Evolutionary conservation across 2,797 vertebrate genomes (phyloP).

Genomic region (Meda fulgida): DNA sequence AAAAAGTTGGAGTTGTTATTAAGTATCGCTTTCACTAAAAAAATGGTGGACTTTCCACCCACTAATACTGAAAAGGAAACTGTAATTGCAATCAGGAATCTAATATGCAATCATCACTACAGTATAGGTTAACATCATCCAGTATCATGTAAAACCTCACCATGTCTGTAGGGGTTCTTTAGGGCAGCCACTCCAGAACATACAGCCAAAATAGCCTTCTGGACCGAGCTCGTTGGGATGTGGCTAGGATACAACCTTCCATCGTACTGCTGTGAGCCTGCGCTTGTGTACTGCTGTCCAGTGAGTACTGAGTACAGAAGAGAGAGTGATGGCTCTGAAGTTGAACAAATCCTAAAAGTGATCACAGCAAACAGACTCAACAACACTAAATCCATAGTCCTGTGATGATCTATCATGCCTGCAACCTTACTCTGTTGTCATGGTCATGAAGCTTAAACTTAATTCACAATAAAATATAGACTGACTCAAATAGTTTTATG

Average conservation of each 20-base stretch:
- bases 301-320: slow-evolving; percentile 48
- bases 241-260: slow-evolving; percentile 85
- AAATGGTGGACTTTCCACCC: slow-evolving; percentile 1
- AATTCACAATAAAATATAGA: too few relatives aligned
- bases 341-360: not conserved
- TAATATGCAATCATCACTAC: not conserved
- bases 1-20: not conserved
- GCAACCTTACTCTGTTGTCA: not conserved
- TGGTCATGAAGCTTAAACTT: not conserved
- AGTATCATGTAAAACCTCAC: slow-evolving; percentile 72
- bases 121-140: not conserved
- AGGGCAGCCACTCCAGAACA: slow-evolving; percentile 88
- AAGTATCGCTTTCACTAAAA: not conserved
- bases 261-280: slow-evolving; percentile 36
- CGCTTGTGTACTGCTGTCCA: slow-evolving; percentile 57
- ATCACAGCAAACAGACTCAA: not conserved
- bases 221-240: slow-evolving; percentile 84
- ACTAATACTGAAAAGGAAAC: slow-evolving; percentile 10
- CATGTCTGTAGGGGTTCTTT: slow-evolving; percentile 92
- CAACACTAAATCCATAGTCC: not conserved
- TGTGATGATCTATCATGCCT: not conserved
- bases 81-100: not conserved
- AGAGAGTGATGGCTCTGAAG: not conserved
- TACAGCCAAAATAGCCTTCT: slow-evolving; percentile 87
- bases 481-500: not conserved